Conservation (phyloP, 2,113 vertebrate genomes). For the Protobothrops mucrosquamatus region DNA sequence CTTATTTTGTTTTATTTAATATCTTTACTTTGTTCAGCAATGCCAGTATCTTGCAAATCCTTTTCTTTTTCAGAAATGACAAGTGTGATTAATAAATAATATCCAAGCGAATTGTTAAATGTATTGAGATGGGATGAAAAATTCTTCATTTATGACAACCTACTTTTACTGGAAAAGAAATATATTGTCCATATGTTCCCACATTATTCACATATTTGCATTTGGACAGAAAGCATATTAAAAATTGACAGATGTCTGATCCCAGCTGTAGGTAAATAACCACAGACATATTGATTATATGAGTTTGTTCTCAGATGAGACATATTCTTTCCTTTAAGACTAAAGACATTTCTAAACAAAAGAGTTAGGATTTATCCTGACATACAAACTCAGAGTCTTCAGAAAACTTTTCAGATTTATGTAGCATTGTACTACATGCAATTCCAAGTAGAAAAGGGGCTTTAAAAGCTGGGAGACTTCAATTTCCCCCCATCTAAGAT, state of each 20-base stretch:
- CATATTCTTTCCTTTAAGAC: not conserved
- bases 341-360: not conserved
- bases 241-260: conserved; percentile 21
- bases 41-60: not conserved
- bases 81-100: conserved; percentile 1
- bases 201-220: not conserved
- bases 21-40: not conserved
- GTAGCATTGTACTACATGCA: not conserved
- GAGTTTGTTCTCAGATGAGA: conserved; percentile 8
- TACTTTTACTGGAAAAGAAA: conserved; percentile 12
- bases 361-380: not conserved
- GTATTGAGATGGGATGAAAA: not conserved
- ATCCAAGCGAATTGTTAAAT: not conserved
- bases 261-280: not conserved
- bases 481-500: not conserved
- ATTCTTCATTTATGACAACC: not conserved
- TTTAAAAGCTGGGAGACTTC: not conserved
- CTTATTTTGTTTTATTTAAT: not conserved
- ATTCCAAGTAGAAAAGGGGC: not conserved
- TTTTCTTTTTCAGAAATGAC: conserved; percentile 4
- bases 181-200: not conserved
- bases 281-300: conserved; percentile 21
- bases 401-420: not conserved
- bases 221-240: conserved; percentile 3
- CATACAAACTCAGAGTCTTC: not conserved